Evolutionary conservation across 2,888 invertebrate species (phyloP).

Genomic region (Hartigia nigra): DNA sequence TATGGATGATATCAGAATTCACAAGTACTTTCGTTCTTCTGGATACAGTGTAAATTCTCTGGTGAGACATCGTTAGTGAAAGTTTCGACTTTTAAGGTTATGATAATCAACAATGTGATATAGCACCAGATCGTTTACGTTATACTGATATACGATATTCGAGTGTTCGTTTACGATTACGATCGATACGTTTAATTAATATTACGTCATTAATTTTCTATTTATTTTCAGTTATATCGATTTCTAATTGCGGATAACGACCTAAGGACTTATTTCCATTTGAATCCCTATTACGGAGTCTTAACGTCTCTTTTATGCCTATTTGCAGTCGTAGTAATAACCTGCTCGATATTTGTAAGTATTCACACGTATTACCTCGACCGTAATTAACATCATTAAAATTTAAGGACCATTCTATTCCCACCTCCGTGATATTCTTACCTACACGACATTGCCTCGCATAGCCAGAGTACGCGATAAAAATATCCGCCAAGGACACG

Average conservation of each 20-base stretch:
- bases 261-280: slow-evolving; percentile 44
- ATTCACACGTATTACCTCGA: not conserved
- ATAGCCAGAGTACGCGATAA: not conserved
- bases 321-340: slow-evolving; percentile 31
- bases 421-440: not conserved
- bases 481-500: not conserved
- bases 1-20: slow-evolving; percentile 46
- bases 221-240: slow-evolving; percentile 47
- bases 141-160: not conserved
- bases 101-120: not conserved
- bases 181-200: not conserved
- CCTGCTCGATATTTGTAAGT: slow-evolving; percentile 48
- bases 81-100: not conserved
- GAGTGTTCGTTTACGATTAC: no score
- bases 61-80: slow-evolving; percentile 32
- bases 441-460: not conserved
- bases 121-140: not conserved
- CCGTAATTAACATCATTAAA: slow-evolving; percentile 1
- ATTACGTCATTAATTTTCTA: slow-evolving; percentile 14
- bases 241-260: slow-evolving; percentile 50
- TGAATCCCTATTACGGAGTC: slow-evolving; percentile 45
- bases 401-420: not conserved
- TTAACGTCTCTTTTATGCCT: slow-evolving; percentile 42
- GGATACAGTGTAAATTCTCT: slow-evolving; percentile 37
- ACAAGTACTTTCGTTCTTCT: slow-evolving; percentile 47